Base-by-base conservation (phyloP, 2,888 invertebrate species). In the Diachrysia chrysitis region DNA sequence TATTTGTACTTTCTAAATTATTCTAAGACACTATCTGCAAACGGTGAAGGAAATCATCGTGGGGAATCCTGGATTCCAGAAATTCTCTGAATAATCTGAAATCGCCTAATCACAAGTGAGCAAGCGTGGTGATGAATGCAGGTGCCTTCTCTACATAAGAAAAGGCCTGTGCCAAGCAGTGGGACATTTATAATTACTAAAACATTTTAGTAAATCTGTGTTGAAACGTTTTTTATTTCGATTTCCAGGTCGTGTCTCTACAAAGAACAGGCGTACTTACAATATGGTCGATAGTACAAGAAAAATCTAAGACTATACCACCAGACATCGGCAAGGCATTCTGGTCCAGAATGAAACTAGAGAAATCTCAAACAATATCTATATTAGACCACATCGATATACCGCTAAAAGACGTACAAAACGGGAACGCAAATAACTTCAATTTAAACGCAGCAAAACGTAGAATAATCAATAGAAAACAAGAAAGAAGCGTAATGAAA, bases 251-350 rank as follows among this genome's bases (percentile, higher is more conserved):
- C 0, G 88, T 90, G 51, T 85, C 91, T 0, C 74, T 95, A 59
- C 94, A 93, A 85, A 85, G 89, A 7, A 84, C 85, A 35, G 95
- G 95, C 5, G 72, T 91, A 4, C 65, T 95, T 12, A 89, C 89
- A 62, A 87, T 93, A 76, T 95, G 95, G 94, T 90, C 88, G 0
- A 89, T 95, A 76, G 83, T 92, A 25, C 92, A 92, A 83, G 92
- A 94, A 23, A 94, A 87, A 77, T 69, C 79, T 0, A 87, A 86
- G 76, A 78, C 70, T 0, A 42, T 66, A 2, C 61, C 76, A 0
- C 76, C 76, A 16, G 94, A 95, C 25, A 86, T 92, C 0, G 94
- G 94, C 4, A 93, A 91, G 80, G 92, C 95, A 0, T 93, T 84
- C 67, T 92, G 93, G 90, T 94, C 95, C 0, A 93, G 88, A 88